Conservation (phyloP, 2,113 vertebrate species). For the Campylomormyrus numenius region DNA sequence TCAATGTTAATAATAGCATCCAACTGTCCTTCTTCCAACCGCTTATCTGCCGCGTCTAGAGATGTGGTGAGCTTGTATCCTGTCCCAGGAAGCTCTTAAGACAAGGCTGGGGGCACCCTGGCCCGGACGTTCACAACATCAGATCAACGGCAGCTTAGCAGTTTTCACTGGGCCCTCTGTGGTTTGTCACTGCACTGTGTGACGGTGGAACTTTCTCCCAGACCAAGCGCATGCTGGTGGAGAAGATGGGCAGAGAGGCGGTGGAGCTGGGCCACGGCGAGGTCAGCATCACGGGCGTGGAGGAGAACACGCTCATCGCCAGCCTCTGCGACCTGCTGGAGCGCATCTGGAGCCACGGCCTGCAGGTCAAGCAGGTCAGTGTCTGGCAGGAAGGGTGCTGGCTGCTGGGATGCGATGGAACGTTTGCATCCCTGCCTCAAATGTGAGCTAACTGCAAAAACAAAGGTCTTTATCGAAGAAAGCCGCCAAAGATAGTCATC, state of each 20-base stretch:
- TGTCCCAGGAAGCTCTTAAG: not conserved
- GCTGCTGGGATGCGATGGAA: not conserved
- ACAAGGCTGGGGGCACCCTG: not conserved
- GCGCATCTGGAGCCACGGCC: conserved; percentile 93
- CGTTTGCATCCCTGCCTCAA: not conserved
- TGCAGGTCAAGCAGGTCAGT: conserved; percentile 86
- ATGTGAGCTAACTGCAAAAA: not conserved
- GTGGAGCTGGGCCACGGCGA: conserved; percentile 90
- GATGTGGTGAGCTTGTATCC: not conserved
- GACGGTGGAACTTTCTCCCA: conserved; percentile 34
- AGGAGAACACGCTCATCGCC: conserved; percentile 89
- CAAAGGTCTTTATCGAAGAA: no score
- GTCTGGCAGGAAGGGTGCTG: not conserved
- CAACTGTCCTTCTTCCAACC: not conserved
- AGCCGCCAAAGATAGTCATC: not conserved
- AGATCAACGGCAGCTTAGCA: not conserved
- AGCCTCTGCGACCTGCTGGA: conserved; percentile 93
- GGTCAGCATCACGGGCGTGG: conserved; percentile 84
- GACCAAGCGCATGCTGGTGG: conserved; percentile 96
- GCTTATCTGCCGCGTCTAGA: not conserved
- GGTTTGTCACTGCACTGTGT: not conserved
- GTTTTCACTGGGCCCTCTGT: not conserved
- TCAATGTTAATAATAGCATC: not conserved
- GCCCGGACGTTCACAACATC: not conserved
- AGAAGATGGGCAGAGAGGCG: conserved; percentile 93